Base-by-base conservation (phyloP, 2,113 vertebrate genomes). In the Phyllopteryx taeniolatus region DNA sequence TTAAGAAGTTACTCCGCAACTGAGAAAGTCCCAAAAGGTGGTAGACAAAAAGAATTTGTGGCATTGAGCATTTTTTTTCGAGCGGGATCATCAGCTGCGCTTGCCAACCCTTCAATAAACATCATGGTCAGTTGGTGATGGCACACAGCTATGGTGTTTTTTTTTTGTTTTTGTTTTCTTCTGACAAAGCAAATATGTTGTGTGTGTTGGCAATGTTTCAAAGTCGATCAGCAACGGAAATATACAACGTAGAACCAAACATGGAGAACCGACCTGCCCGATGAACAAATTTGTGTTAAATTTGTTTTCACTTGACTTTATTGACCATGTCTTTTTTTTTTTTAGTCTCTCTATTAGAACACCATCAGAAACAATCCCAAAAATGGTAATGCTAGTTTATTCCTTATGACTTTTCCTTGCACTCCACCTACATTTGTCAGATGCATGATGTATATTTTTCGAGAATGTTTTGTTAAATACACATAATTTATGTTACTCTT, bases 41-140 rank as follows among this genome's bases (percentile, higher is more conserved):
- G 27, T 14, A 9, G 39, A 67, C 19, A 22, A 17, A 3, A 1
- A 0, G 4, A 66, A 63, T 77, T 68, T 79, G 27, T 79, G 73
- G 44, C 47, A 77, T 81, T 1, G 27, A 27, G 27, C 35, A 39
- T 39, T 39, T 39, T 39, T 39, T 39, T 39, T 39, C 22, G 39
- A 70, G 44, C 81, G 14, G 22, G 19, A 64, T 72, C n/a, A 65
- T 72, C 46, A 54, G 5, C 14, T 35, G 51, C 7, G 15, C 15
- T 20, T 2, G 56, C 66, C 70, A 77, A 17, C n/a, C 49, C 71
- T 68, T 83, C 19, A 75, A 60, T 67, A 78, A 80, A 81, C 70
- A 76, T 66, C 1, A 31, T 11, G 8, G 22, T 11, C 56, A 13
- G 8, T 33, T 65, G 31, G 56, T 54, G 31, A 19, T n/a, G 5